phyloP scores from a whole-genome alignment of 2,888 invertebrate genomes.

The Plagiodera versicolora region DNA sequence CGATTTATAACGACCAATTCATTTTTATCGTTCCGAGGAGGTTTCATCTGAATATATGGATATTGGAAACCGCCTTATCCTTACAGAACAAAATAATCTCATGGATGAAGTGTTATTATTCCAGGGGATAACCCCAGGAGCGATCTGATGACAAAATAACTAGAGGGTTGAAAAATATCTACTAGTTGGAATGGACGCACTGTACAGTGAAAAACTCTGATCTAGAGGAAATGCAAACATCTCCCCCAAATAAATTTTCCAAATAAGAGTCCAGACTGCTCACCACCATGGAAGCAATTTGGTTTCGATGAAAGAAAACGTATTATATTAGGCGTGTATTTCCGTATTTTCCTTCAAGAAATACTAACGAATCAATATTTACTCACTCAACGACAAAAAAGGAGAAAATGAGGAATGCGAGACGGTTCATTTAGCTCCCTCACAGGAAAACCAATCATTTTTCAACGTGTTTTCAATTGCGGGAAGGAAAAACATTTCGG shows the following conservation, averaged over 20 bases:
- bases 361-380: neutral
- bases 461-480: too few species aligned
- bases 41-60: neutral
- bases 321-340: neutral
- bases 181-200: too few species aligned
- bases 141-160: neutral
- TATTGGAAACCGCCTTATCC: neutral
- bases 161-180: neutral
- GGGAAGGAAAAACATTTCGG: too few species aligned
- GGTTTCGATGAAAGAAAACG: neutral
- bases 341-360: neutral
- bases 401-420: neutral
- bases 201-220: too few species aligned
- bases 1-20: neutral
- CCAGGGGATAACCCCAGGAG: neutral
- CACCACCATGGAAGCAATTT: too few species aligned
- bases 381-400: neutral
- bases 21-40: slow-evolving; percentile 8
- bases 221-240: too few species aligned
- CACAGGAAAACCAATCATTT: neutral
- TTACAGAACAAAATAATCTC: neutral
- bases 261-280: too few species aligned
- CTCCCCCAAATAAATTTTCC: too few species aligned
- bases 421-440: neutral
- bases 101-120: neutral